Percentiles rank a stretch among this genome's conserved stretches.
Conservation (phyloP, 1,140 invertebrate species). For the Neotoxoptera formosana region DNA sequence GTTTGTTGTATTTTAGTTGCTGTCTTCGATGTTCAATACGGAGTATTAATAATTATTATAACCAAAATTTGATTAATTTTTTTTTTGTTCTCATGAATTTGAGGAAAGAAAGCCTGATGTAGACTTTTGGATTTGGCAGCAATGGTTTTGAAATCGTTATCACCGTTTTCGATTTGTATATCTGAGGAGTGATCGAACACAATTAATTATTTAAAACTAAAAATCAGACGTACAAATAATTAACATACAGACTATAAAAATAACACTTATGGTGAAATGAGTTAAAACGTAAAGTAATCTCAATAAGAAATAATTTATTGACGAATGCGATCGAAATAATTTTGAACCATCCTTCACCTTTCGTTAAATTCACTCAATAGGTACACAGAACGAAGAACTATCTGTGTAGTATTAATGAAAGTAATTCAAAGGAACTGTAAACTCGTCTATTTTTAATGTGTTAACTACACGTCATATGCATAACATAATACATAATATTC, state of each 20-base stretch:
- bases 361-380: neutral
- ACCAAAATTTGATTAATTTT: no score
- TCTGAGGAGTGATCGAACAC: no score
- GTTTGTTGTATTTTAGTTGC: no score
- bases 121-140: no score
- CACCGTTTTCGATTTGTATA: no score
- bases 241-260: neutral
- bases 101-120: no score
- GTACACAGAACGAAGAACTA: neutral
- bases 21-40: no score
- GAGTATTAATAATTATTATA: no score
- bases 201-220: no score
- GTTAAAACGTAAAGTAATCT: neutral
- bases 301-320: neutral
- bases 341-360: neutral
- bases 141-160: no score
- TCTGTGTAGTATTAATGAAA: neutral
- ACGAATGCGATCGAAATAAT: neutral
- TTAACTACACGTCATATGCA: neutral
- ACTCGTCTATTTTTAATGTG: neutral
- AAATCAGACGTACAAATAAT: no score
- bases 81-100: no score
- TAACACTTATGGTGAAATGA: neutral
- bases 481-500: neutral
- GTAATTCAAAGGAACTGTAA: neutral